phyloP scores from a whole-genome alignment of 1,140 invertebrate genomes.

The Nephila pilipes region DNA sequence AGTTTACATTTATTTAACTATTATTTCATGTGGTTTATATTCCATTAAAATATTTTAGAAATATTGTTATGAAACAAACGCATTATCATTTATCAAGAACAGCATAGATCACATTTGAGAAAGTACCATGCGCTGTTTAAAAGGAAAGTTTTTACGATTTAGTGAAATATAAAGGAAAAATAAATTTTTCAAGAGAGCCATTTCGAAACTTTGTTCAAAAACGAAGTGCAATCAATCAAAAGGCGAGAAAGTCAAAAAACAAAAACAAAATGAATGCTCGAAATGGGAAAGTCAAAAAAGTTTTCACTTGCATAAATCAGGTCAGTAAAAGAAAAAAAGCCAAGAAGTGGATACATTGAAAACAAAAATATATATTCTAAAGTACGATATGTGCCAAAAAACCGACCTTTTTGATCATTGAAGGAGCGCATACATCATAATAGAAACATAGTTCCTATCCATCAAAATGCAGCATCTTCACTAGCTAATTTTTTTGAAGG shows the following conservation, averaged over 20 bases:
- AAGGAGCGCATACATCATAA: slow-evolving; percentile 4
- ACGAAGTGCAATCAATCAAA: slow-evolving; percentile 24
- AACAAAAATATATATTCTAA: slow-evolving; percentile 63
- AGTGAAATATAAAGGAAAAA: background rate
- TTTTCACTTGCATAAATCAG: slow-evolving; percentile 63
- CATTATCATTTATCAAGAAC: background rate
- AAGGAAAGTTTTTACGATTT: background rate
- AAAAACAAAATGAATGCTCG: background rate
- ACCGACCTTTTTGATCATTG: slow-evolving; percentile 23
- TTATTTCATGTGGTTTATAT: background rate
- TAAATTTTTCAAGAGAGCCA: background rate
- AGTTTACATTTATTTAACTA: background rate
- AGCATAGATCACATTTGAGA: background rate
- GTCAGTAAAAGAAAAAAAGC: slow-evolving; percentile 13
- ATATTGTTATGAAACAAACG: background rate
- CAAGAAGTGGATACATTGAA: slow-evolving; percentile 44
- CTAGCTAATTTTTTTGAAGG: slow-evolving; percentile 23
- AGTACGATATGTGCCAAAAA: slow-evolving; percentile 60
- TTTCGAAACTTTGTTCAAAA: background rate
- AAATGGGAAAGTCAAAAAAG: slow-evolving; percentile 9
- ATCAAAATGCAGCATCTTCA: slow-evolving; percentile 18
- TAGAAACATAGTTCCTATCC: slow-evolving; percentile 1
- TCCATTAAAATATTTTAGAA: too few species aligned
- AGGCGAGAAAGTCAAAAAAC: background rate
- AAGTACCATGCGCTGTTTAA: background rate